Base-by-base conservation (phyloP, 2,888 invertebrate genomes). In the Agrotis exclamationis region DNA sequence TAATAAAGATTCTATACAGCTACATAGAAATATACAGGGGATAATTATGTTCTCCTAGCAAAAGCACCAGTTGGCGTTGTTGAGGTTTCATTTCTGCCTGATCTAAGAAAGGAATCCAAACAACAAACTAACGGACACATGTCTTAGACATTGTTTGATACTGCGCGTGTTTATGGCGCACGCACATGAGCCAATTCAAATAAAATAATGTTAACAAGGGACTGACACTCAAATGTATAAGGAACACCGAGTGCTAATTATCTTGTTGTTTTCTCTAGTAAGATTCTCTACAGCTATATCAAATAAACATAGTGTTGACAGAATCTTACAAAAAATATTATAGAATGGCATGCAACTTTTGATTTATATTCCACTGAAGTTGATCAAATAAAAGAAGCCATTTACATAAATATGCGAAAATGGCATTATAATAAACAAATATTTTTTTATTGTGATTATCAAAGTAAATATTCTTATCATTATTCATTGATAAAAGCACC, bases 141-240 rank as follows among this genome's bases (percentile, higher is more conserved):
- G 28, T 58, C 22, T 7, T 51, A 22, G 44, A 59, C 51, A 53
- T 69, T 51, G 47, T 58, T n/a, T 16, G 22, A 48, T 22, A 44
- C 13, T 28, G 28, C 20, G 33, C 48, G 20, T 68, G n/a, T 50
- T 24, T 11, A 60, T 60, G 11, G 48, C 11, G 39, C 9, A 47
- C 11, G 39, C 9, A 47, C 2, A 24, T 50, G 58, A 28, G 50
- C 50, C 70, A 76, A 39, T 53, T 54, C 45, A 13, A 20, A 44
- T 56, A 64, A 47, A 67, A 53, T 0, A 72, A 56, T 95, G 95
- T 95, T 64, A 92, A 80, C 93, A 88, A 96, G 95, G 93, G 94
- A 96, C 95, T 95, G 95, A 95, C 96, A 96, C 91, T 88, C 87
- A 83, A 85, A 91, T 91, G 89, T 91, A 94, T 85, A 82, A 85